Evolutionary conservation across 92 coral and sea anemone species (phyloP).

Genomic region (Montipora capitata): DNA sequence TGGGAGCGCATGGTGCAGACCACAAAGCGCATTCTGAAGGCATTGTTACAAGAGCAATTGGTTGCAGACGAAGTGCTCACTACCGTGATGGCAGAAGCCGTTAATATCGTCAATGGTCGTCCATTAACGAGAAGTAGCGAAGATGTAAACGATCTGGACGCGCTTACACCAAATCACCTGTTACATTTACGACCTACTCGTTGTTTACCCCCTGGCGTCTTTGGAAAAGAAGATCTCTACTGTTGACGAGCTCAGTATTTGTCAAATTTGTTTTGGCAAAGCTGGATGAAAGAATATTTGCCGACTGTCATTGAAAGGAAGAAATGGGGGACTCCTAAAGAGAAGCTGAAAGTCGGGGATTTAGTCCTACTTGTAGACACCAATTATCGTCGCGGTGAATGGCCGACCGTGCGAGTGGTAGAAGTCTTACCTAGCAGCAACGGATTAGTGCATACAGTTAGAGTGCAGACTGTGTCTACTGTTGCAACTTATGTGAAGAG

Average conservation of each 20-base stretch:
- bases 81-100: no score
- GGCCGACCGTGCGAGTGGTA: conserved; percentile 51
- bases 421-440: conserved; percentile 54
- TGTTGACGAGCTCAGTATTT: conserved; percentile 16
- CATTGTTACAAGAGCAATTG: no score
- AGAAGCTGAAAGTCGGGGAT: conserved; percentile 50
- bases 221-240: conserved; percentile 11
- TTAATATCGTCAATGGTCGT: no score
- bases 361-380: conserved; percentile 63
- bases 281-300: conserved; percentile 59
- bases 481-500: conserved; percentile 69
- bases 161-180: no score
- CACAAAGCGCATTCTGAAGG: no score
- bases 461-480: conserved; percentile 69
- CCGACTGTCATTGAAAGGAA: conserved; percentile 37
- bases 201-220: conserved; percentile 59
- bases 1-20: no score
- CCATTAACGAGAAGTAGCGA: no score
- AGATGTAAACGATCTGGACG: no score
- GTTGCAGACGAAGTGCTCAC: no score
- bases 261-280: conserved; percentile 40
- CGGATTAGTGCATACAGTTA: conserved; percentile 72
- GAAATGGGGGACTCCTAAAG: conserved; percentile 50
- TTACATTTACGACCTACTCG: conserved; percentile 51
- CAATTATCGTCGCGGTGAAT: conserved; percentile 56